phyloP scores from a whole-genome alignment of 2,888 invertebrate genomes.

The Halictus quadricinctus region DNA sequence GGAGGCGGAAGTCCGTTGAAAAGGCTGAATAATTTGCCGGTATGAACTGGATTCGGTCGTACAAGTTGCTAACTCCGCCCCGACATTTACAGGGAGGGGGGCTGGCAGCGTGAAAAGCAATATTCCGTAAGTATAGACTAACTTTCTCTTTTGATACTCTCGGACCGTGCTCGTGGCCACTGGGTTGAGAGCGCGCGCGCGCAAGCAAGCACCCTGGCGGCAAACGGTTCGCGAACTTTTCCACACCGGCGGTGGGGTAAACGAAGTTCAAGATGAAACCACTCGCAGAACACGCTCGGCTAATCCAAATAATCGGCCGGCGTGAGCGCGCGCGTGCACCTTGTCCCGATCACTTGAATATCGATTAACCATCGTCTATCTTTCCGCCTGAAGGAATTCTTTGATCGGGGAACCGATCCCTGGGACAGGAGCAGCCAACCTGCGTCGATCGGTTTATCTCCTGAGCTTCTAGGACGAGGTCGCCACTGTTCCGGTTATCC shows the following conservation, averaged over 20 bases:
- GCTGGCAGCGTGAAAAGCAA: constrained; percentile 71
- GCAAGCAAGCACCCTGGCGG: not conserved
- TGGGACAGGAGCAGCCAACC: constrained; percentile 7
- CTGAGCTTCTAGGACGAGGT: constrained; percentile 9
- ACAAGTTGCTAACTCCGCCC: constrained; percentile 71
- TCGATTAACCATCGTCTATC: constrained; percentile 56
- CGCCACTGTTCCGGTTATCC: not conserved
- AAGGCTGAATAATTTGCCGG: constrained; percentile 70
- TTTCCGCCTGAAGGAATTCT: constrained; percentile 49
- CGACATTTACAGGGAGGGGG: constrained; percentile 64
- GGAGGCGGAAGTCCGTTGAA: constrained; percentile 51
- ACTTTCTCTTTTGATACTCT: constrained; percentile 72
- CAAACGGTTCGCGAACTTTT: constrained; percentile 64
- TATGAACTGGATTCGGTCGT: constrained; percentile 68
- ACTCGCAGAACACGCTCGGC: constrained; percentile 66
- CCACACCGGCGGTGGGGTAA: constrained; percentile 27
- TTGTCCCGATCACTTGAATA: constrained; percentile 53
- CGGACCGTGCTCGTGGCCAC: constrained; percentile 59
- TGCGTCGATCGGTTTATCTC: constrained; percentile 28
- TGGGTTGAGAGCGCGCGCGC: not conserved
- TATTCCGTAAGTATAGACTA: constrained; percentile 72
- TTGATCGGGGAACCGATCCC: constrained; percentile 24
- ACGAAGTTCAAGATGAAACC: constrained; percentile 71
- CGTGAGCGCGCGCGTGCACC: constrained; percentile 37
- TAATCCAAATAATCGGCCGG: constrained; percentile 70